phyloP scores from a whole-genome alignment of 2,888 invertebrate species.

The Argyresthia albistria region DNA sequence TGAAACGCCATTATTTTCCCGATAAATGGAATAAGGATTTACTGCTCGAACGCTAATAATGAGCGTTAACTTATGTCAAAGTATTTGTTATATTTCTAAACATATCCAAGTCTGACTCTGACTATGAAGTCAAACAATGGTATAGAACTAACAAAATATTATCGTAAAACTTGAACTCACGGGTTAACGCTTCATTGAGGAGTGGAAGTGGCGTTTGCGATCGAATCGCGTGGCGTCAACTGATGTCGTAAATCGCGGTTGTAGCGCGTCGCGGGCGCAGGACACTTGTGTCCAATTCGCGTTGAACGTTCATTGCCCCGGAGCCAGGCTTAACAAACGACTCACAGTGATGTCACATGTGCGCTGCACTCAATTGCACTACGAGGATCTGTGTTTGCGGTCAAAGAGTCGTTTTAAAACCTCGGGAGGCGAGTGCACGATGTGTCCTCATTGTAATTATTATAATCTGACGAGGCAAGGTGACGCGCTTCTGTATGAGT shows the following conservation, averaged over 20 bases:
- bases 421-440: neutral
- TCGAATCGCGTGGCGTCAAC: constrained; percentile 19
- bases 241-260: constrained; percentile 45
- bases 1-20: too few species aligned
- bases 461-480: too few species aligned
- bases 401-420: neutral
- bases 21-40: too few species aligned
- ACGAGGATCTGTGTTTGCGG: constrained; percentile 2
- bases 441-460: too few species aligned
- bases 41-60: too few species aligned
- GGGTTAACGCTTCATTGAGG: neutral
- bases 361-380: constrained; percentile 48
- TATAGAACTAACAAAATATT: too few species aligned
- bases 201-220: constrained; percentile 1
- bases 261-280: constrained; percentile 29
- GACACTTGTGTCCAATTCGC: constrained; percentile 63
- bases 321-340: constrained; percentile 41
- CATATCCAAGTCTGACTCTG: too few species aligned
- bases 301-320: constrained; percentile 57
- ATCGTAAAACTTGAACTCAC: too few species aligned
- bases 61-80: too few species aligned
- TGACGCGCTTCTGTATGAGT: too few species aligned
- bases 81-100: too few species aligned
- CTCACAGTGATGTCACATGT: constrained; percentile 55
- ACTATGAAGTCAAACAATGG: too few species aligned